phyloP scores from a whole-genome alignment of 2,113 vertebrate genomes.

The Cryptotis parvus region DNA sequence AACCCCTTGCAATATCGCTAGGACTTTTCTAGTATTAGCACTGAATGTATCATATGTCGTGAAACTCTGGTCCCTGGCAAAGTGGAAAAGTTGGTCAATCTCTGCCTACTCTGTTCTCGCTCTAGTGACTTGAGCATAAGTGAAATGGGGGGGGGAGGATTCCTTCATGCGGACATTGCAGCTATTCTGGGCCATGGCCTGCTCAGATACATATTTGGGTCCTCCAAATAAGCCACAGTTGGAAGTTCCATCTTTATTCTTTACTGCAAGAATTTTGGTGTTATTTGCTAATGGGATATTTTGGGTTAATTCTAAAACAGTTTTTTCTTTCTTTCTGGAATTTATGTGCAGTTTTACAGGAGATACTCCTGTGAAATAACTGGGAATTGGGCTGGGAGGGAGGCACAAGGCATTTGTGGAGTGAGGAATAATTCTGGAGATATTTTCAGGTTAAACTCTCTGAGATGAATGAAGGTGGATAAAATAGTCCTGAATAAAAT shows the following conservation, averaged over 20 bases:
- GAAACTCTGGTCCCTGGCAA: not conserved
- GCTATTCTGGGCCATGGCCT: not conserved
- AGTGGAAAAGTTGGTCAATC: not conserved
- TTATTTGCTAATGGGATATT: constrained; percentile 23
- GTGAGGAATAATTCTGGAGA: not conserved
- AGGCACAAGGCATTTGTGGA: not conserved
- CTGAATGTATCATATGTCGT: not conserved
- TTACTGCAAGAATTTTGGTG: not conserved
- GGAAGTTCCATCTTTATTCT: not conserved
- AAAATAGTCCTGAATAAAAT: not conserved
- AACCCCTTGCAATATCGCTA: not conserved
- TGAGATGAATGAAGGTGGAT: not conserved
- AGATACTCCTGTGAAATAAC: not conserved
- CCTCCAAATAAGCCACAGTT: too few relatives aligned
- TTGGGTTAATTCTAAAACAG: constrained; percentile 20
- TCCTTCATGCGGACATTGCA: not conserved
- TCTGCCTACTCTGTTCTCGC: not conserved
- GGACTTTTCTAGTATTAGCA: not conserved
- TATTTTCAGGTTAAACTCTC: not conserved
- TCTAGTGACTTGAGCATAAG: not conserved
- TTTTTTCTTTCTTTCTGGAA: not conserved
- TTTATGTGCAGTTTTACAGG: not conserved
- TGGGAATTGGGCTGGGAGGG: not conserved
- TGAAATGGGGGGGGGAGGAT: not conserved
- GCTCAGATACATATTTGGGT: not conserved